Percentiles rank a stretch among this genome's conserved stretches.
These are phyloP conservation scores for Heliothis subflexa DNA, from an alignment of 1,140 invertebrate genomes.

Conservation along the genomic window DNA sequence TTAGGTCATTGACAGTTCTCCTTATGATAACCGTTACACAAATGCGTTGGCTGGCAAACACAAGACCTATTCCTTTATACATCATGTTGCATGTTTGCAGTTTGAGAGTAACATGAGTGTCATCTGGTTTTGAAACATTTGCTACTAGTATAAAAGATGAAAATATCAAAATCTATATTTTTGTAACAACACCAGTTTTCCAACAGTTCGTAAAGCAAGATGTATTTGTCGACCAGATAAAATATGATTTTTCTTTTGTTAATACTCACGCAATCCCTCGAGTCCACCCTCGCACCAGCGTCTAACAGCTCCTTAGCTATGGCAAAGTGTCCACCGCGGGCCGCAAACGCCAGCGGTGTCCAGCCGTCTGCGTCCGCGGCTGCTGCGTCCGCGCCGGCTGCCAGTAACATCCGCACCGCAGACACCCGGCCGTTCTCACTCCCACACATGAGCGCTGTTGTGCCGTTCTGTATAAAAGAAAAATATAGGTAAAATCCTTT, in stretches of 20 bases:
- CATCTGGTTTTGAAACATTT: background rate
- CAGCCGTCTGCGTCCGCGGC: slow-evolving; percentile 97
- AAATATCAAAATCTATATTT: too few relatives aligned
- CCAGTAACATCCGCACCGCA: slow-evolving; percentile 94
- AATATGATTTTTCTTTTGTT: background rate
- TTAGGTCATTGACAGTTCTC: slow-evolving; percentile 13
- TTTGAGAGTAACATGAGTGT: background rate
- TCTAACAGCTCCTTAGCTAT: slow-evolving; percentile 94
- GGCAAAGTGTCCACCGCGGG: slow-evolving; percentile 95
- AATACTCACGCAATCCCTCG: slow-evolving; percentile 94
- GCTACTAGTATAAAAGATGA: too few relatives aligned
- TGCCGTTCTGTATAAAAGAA: slow-evolving; percentile 91
- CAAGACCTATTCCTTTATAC: background rate
- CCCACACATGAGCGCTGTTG: slow-evolving; percentile 96
- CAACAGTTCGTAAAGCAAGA: too few relatives aligned
- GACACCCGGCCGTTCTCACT: slow-evolving; percentile 92
- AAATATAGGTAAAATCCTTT: background rate
- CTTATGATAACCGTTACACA: background rate
- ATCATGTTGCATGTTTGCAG: background rate
- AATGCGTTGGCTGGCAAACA: background rate
- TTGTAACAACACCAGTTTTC: too few relatives aligned
- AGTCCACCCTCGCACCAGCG: slow-evolving; percentile 94
- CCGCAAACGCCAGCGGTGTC: slow-evolving; percentile 95
- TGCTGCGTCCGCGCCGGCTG: slow-evolving; percentile 95
- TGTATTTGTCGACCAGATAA: too few relatives aligned